These are phyloP conservation scores for Tragelaphus scriptus DNA, from an alignment of 2,113 vertebrate species.

Conservation along the genomic window DNA sequence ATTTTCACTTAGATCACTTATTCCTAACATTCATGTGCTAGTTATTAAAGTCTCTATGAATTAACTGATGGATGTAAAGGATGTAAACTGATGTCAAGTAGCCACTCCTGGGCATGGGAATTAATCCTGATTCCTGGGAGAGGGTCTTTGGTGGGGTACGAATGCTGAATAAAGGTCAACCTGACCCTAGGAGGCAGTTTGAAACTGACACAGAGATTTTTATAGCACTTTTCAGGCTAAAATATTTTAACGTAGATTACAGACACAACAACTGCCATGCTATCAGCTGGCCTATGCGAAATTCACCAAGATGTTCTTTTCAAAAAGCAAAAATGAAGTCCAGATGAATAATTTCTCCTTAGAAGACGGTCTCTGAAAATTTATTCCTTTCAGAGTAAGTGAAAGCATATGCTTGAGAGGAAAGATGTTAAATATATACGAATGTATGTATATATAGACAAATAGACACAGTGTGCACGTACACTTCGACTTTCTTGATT, in stretches of 20 bases:
- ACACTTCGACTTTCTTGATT: neutral
- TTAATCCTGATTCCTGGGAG: neutral
- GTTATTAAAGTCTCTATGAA: neutral
- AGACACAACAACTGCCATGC: neutral
- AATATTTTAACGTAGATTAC: neutral
- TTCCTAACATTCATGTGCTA: neutral
- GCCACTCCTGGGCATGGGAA: neutral
- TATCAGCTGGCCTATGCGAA: neutral
- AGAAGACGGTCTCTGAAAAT: neutral
- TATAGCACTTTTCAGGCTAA: neutral
- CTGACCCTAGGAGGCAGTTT: neutral
- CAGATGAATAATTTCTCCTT: neutral
- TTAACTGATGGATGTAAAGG: neutral
- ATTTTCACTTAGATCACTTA: neutral
- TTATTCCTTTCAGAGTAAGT: neutral
- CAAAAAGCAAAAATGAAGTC: neutral
- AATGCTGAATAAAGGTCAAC: neutral
- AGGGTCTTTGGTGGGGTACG: fast-evolving
- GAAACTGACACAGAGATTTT: neutral
- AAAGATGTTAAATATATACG: neutral
- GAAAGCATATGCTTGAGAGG: neutral
- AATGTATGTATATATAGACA: neutral
- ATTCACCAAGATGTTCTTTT: neutral
- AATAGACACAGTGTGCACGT: fast-evolving
- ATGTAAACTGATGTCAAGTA: neutral